A percentile compares a stretch with the other conserved stretches of the same genome.
Conservation (phyloP, 2,113 vertebrate genomes). For the Myrmophylax atrothorax region DNA sequence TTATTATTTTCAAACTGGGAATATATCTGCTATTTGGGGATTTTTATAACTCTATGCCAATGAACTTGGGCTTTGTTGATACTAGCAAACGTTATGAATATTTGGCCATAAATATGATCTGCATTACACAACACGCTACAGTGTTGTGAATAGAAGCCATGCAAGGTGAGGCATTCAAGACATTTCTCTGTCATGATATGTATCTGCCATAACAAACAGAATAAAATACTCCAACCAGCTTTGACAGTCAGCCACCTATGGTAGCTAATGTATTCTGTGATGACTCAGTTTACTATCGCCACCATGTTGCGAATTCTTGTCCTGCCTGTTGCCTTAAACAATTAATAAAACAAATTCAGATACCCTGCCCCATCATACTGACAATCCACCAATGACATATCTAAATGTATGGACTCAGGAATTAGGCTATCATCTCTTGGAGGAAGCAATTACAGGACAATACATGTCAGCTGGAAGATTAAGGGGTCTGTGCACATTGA, state of each 20-base stretch:
- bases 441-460: slow-evolving; percentile 15
- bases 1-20: not conserved
- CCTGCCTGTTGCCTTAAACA: slow-evolving; percentile 30
- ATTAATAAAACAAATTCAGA: slow-evolving; percentile 7
- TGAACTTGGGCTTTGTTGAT: not conserved
- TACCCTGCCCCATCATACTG: not conserved
- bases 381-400: not conserved
- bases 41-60: not conserved
- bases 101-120: not conserved
- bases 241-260: not conserved
- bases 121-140: not conserved
- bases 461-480: not conserved
- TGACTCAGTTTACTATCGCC: not conserved
- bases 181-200: not conserved
- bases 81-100: not conserved
- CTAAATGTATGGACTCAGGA: not conserved
- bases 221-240: not conserved
- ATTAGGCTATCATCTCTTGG: not conserved
- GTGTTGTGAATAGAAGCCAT: not conserved
- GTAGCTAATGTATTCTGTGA: not conserved
- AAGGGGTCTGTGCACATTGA: not conserved
- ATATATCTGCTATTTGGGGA: not conserved
- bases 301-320: not conserved
- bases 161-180: not conserved
- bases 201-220: not conserved